Percentiles rank a stretch among this genome's conserved stretches.
Conservation (phyloP, 2,888 invertebrate genomes). For the Apodemia mormo region DNA sequence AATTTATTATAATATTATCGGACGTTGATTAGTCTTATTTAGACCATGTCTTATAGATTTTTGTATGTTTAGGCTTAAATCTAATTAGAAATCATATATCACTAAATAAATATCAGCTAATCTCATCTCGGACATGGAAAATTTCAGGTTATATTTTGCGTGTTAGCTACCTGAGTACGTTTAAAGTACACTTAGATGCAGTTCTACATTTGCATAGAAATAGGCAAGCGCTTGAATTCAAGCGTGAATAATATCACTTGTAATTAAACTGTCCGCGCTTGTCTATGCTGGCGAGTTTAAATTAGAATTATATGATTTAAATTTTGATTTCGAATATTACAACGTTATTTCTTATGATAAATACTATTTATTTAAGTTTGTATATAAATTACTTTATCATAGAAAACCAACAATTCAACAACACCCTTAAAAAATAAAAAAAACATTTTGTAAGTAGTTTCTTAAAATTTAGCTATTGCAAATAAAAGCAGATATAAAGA, state of each 20-base stretch:
- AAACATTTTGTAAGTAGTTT: too few species aligned
- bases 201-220: constrained; percentile 39
- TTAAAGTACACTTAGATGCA: constrained; percentile 26
- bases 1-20: too few species aligned
- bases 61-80: too few species aligned
- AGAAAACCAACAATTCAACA: too few species aligned
- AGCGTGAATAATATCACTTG: constrained; percentile 37
- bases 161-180: constrained; percentile 14
- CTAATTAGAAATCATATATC: not conserved
- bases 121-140: constrained; percentile 5
- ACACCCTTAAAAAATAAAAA: too few species aligned
- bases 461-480: too few species aligned
- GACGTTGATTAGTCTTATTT: too few species aligned
- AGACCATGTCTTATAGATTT: too few species aligned
- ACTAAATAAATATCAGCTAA: not conserved
- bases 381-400: not conserved
- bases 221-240: constrained; percentile 35
- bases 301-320: not conserved
- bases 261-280: constrained; percentile 39
- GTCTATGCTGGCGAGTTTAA: constrained; percentile 26
- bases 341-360: not conserved
- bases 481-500: too few species aligned
- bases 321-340: not conserved
- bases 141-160: constrained; percentile 14
- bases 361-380: not conserved